Evolutionary conservation across 2,113 vertebrate genomes (phyloP).

Genomic region (Malurus alboscapulatus): DNA sequence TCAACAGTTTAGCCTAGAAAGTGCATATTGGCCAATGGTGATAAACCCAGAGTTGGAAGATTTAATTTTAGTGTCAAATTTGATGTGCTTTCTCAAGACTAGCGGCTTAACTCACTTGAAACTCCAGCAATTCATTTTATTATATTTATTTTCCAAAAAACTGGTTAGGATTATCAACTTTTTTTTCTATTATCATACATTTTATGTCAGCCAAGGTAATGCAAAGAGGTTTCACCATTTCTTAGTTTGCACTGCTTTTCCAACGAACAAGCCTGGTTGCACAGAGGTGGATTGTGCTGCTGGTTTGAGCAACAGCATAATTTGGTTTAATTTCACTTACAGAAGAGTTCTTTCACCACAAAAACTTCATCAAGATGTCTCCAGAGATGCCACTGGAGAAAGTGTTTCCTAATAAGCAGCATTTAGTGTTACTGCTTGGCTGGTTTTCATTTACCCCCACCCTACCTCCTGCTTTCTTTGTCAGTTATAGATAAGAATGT

Average conservation of each 20-base stretch:
- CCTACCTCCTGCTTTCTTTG: background rate
- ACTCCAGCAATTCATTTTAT: background rate
- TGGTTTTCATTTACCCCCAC: background rate
- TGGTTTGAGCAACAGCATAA: background rate
- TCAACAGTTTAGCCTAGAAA: background rate
- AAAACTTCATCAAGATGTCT: background rate
- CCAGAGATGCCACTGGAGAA: background rate
- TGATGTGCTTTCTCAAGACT: background rate
- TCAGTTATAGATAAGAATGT: background rate
- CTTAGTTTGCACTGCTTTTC: background rate
- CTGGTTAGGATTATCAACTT: background rate
- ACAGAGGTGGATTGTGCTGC: background rate
- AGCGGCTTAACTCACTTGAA: background rate
- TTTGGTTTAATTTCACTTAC: background rate
- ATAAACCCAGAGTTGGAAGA: background rate
- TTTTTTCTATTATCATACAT: background rate
- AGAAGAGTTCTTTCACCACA: background rate
- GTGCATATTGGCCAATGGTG: accelerated
- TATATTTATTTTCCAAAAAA: background rate
- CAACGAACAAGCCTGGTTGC: background rate
- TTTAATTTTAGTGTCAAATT: background rate
- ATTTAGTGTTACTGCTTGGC: background rate
- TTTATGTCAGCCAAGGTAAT: background rate
- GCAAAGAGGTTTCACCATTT: background rate
- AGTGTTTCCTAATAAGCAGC: background rate